Evolutionary conservation across 2,797 vertebrate species (phyloP).

Genomic region (Bucorvus abyssinicus): DNA sequence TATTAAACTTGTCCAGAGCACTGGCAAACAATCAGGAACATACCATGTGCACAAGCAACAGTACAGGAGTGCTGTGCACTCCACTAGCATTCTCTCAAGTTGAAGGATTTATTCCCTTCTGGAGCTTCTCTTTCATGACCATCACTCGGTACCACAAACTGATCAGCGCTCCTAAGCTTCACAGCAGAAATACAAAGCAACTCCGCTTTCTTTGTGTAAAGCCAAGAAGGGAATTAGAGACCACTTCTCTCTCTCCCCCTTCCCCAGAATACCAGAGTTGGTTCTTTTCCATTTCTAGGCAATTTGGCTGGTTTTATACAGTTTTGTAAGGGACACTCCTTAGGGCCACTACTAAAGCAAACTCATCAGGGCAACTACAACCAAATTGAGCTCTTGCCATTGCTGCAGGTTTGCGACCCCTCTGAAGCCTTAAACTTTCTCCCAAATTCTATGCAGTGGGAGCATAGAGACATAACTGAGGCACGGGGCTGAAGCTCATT

Average conservation of each 20-base stretch:
- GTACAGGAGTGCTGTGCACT: background rate
- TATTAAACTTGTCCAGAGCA: background rate
- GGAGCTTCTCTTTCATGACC: background rate
- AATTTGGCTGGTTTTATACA: background rate
- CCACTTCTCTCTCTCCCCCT: background rate
- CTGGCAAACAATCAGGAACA: background rate
- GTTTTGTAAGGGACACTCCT: background rate
- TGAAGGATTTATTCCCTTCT: background rate
- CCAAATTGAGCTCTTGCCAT: background rate
- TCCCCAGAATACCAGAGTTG: background rate
- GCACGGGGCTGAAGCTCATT: background rate
- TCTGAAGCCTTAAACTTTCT: background rate
- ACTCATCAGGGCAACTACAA: background rate
- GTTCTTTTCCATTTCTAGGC: background rate
- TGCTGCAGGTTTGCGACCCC: background rate
- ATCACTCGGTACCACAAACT: background rate
- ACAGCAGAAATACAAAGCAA: background rate
- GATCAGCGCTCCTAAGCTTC: background rate
- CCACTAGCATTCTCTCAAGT: background rate
- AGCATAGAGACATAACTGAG: background rate
- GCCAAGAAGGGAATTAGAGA: background rate
- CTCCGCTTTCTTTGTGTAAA: background rate
- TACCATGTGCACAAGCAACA: background rate
- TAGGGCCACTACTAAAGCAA: background rate
- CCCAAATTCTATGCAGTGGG: background rate